Base-by-base conservation (phyloP, 2,113 vertebrate genomes). In the Gulo gulo region DNA sequence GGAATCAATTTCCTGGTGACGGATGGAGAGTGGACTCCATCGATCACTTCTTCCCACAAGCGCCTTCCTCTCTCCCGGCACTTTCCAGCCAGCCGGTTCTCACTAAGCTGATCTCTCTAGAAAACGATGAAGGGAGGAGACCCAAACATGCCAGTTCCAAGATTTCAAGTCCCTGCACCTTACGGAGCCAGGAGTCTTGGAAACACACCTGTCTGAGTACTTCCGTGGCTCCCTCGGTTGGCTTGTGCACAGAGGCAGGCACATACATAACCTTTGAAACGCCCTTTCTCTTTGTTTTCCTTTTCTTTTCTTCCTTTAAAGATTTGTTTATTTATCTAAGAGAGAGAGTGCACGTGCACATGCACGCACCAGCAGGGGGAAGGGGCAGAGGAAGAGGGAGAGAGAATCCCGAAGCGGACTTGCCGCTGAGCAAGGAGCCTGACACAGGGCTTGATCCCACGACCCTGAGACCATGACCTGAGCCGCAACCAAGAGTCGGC, bases 201-300 rank as follows among this genome's bases (percentile, higher is more conserved):
- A 26, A 10, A 65, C 55, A 65, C 67, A 11, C 11, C 45, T n/a
- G 10, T 12, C 26, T 74, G 34, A 2, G 24, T 14, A 2, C 26
- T 50, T 7, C 26, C 4, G 4, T 21, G 7, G 3, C 21, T 13
- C n/a, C 52, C 21, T 61, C 12, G 4, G 1, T 8, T 7, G 24
- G 50, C 61, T 79, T 45, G 31, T 36, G 52, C n/a, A 10, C n/a
- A 80, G 18, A 34, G 73, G 73, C 7, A 8, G 2, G 4, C 42
- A 71, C 20, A n/a, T 31, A 86, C 29, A 24, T 4, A 6, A 21
- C 9, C 31, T 91, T 79, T 36, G 63, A 65, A 79, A 36, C 26
- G 52, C 23, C 15, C 71, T 63, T 50, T 90, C 42, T 63, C 42
- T 42, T 13, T 79, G 42, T 91, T 29, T 50, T 61, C 74, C 42